These are phyloP conservation scores for Triplophysa bombifrons DNA, from an alignment of 2,797 vertebrate genomes.

Conservation along the genomic window DNA sequence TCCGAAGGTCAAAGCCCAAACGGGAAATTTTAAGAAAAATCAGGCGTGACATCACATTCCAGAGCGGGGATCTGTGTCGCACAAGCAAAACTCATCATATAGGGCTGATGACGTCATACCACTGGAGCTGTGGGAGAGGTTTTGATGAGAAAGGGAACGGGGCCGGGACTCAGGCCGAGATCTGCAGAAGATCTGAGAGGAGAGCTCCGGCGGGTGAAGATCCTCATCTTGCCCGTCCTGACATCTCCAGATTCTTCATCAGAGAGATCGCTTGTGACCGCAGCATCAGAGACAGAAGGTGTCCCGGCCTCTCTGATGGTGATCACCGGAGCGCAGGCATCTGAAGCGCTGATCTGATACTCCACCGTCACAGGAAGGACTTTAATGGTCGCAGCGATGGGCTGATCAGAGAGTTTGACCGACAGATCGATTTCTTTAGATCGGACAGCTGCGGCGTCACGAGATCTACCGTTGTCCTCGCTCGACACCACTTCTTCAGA, in stretches of 20 bases:
- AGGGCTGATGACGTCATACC: constrained; percentile 76
- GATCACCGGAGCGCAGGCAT: constrained; percentile 65
- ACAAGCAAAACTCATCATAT: constrained; percentile 52
- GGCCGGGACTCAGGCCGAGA: constrained; percentile 71
- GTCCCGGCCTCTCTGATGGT: constrained; percentile 82
- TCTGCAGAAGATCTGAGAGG: constrained; percentile 73
- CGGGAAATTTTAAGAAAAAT: constrained; percentile 39
- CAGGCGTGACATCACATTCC: constrained; percentile 56
- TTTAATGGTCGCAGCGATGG: constrained; percentile 66
- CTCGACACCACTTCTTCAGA: constrained; percentile 68
- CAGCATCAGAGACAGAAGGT: constrained; percentile 63
- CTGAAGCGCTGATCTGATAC: constrained; percentile 69
- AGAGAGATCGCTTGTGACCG: constrained; percentile 13
- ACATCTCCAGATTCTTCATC: constrained; percentile 43
- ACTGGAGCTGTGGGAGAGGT: constrained; percentile 82
- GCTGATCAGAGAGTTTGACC: constrained; percentile 62
- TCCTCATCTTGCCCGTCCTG: constrained; percentile 57
- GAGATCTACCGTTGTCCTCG: constrained; percentile 79
- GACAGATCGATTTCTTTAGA: constrained; percentile 71
- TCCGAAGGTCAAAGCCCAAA: constrained; percentile 47
- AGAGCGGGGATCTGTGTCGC: constrained; percentile 53
- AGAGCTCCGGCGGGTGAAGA: constrained; percentile 71
- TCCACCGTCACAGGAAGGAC: constrained; percentile 64
- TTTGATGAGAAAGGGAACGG: constrained; percentile 77
- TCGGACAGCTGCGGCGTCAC: constrained; percentile 82